Percentiles rank a stretch among this genome's conserved stretches.
Evolutionary conservation across 2,113 vertebrate species (phyloP).

Genomic region (Gracilinanus agilis): DNA sequence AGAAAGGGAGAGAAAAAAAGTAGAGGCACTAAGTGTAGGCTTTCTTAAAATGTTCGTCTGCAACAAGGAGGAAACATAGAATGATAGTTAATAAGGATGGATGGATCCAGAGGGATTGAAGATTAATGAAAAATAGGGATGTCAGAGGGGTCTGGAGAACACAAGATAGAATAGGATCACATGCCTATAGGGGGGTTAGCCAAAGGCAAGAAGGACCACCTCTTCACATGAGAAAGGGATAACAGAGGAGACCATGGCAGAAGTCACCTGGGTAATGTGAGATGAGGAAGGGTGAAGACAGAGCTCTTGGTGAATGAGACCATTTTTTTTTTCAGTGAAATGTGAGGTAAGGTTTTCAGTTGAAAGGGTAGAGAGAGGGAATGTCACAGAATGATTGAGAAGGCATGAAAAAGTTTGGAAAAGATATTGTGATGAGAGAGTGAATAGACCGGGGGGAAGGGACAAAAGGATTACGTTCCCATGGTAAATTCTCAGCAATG

Average conservation of each 20-base stretch:
- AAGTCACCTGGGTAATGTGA: not conserved
- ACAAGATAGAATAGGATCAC: too few relatives aligned
- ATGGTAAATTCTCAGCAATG: not conserved
- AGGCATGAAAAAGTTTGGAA: not conserved
- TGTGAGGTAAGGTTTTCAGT: not conserved
- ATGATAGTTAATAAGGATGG: too few relatives aligned
- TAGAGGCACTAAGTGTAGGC: not conserved
- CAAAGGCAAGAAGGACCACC: too few relatives aligned
- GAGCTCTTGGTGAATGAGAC: not conserved
- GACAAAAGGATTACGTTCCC: not conserved
- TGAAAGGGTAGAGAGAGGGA: not conserved
- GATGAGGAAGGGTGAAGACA: not conserved
- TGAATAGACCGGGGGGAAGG: not conserved
- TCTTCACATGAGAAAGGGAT: too few relatives aligned
- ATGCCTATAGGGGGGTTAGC: not conserved
- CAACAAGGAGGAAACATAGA: too few relatives aligned
- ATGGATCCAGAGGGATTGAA: too few relatives aligned
- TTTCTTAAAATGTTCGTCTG: not conserved
- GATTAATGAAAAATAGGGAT: too few relatives aligned
- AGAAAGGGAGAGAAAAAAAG: not conserved
- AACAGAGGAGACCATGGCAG: too few relatives aligned
- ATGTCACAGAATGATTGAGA: not conserved
- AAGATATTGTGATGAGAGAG: not conserved
- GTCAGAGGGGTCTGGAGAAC: too few relatives aligned
- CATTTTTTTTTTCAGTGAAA: not conserved